Evolutionary conservation across 1,140 invertebrate species (phyloP), one percentile per base, ranked within the genome.

Genomic region (Sinella curviseta): DNA sequence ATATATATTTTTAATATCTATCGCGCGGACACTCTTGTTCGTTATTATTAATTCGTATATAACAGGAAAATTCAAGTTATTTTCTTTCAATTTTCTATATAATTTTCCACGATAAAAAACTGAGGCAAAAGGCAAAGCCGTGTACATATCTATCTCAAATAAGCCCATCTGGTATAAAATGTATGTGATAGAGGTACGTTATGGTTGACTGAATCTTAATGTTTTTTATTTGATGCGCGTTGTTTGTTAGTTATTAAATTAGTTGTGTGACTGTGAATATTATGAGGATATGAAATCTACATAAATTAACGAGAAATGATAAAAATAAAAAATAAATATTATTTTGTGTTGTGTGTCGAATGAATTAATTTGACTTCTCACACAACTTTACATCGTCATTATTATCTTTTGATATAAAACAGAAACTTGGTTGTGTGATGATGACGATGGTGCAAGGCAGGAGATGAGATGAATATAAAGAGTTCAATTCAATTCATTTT

Each of bases 341-440:
- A 48, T 48, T 48, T 65, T 65, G 57, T 65, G 57, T 16, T 65
- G 57, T 26, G 16, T 65, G 57, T 14, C 3, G 57, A 65, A 65
- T 65, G 57, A 65, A 65, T 65, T 65, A 26, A 65, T 65, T 48
- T 65, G 57, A 26, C 26, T 65, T 26, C 26, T 65, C 57, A 65
- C 26, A n/a, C 57, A 26, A 16, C 3, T 65, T 65, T 26, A 65
- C 57, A n/a, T 65, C 26, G 24, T 8, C 24, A 8, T 4, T n/a
- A 65, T 65, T 65, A 26, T 65, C 16, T 65, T 65, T 26, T 48
- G 39, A 48, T 48, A 48, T 8, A 48, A 48, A 48, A 48, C 39
- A 48, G 39, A 48, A 48, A 48, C 26, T 17, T 17, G 24, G 24
- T 65, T 65, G 16, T 48, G 20, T 48, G 39, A 20, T 48, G 8